Evolutionary conservation across 1,140 invertebrate species (phyloP), one percentile per base, ranked within the genome.

Genomic region (Drosophila subobscura): DNA sequence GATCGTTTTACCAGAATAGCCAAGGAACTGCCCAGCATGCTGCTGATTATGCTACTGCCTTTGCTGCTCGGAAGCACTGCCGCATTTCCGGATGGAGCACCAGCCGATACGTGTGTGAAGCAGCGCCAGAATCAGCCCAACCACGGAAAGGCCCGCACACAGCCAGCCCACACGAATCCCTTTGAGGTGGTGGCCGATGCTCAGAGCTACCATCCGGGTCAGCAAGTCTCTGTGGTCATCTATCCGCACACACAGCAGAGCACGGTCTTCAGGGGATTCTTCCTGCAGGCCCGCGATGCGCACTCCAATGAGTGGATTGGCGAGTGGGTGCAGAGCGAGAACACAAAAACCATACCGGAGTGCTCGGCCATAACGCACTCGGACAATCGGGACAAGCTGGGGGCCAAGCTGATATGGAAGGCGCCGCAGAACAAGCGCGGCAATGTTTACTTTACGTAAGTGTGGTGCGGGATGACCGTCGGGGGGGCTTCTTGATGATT

Each of bases 331-430:
- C 92, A 94, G 65, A 94, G 94, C 1, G 93, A 94, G 0, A 96
- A 96, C 77, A 95, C 95, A 0, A 96, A 95, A 60, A 92, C 94
- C 2, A 94, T 96, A 75, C 93, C 95, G 1, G 95, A 96, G 90
- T 96, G 96, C 89, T 94, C 95, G n/a, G 93, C 95, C 20, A 93
- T 96, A 60, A 96, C 96, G 8, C 96, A 97, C 81, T 94, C 94
- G 4, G 95, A 96, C 91, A 95, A 95, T n/a, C 92, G 93, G 44
- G 94, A 95, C 67, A 97, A 97, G 86, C 92, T 94, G 29, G 93
- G 94, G 37, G 95, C 95, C 1, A 95, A 93, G 8, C 92, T 97
- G 12, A 91, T 95, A 14, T 97, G 96, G 96, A 93, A 93, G 79
- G 95, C 95, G 2, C 96, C 95, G 1, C 81, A 92, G 22, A 93